These are phyloP conservation scores for Clunio marinus DNA, from an alignment of 2,888 invertebrate genomes.

Conservation along the genomic window DNA sequence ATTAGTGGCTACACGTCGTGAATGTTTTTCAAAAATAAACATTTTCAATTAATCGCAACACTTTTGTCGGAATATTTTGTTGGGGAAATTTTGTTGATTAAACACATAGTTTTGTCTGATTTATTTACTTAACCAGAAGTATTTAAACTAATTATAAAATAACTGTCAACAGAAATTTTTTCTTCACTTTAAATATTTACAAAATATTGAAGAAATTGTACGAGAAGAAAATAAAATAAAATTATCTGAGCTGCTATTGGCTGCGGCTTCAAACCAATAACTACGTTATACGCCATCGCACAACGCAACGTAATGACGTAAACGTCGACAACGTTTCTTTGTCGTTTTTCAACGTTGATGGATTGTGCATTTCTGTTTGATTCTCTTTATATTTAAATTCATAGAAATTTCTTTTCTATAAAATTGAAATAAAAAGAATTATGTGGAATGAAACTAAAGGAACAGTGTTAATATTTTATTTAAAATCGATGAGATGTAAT, in stretches of 20 bases:
- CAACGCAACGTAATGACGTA: background rate
- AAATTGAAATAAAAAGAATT: background rate
- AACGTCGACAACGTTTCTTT: background rate
- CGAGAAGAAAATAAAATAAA: too few relatives aligned
- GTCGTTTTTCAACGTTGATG: background rate
- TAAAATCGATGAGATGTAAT: constrained; percentile 12
- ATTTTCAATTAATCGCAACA: background rate
- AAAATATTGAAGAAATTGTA: too few relatives aligned
- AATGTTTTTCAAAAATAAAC: background rate
- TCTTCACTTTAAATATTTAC: too few relatives aligned
- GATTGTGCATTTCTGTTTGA: background rate
- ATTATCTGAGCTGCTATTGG: background rate
- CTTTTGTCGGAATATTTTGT: too few relatives aligned
- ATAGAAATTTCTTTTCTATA: background rate
- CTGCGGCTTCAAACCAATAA: background rate
- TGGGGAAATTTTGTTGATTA: too few relatives aligned
- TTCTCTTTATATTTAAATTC: background rate
- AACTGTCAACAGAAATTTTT: too few relatives aligned
- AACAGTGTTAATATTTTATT: constrained; percentile 7
- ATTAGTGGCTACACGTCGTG: constrained; percentile 2
- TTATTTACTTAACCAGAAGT: too few relatives aligned
- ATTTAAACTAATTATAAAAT: too few relatives aligned
- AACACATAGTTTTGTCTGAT: too few relatives aligned
- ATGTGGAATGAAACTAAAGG: background rate
- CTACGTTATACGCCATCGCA: background rate